Conservation (phyloP, 2,797 vertebrate species). For the Sorex maritimensis region DNA sequence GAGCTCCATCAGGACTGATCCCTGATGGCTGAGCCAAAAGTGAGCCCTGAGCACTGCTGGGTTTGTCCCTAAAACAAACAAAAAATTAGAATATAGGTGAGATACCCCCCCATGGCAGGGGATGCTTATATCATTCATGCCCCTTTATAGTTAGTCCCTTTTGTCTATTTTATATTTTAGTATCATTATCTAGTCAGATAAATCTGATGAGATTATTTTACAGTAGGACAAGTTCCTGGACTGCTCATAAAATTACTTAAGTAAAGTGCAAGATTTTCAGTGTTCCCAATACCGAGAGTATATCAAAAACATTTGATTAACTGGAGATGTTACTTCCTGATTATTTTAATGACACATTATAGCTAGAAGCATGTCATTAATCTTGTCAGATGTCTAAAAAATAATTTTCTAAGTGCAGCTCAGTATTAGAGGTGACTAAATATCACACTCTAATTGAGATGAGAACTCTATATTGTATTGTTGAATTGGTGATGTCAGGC, state of each 20-base stretch:
- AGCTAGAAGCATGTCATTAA: constrained; percentile 77
- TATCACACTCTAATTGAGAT: neutral
- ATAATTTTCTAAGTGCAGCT: constrained; percentile 73
- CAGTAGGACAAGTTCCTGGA: constrained; percentile 36
- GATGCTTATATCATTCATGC: neutral
- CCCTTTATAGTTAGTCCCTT: constrained; percentile 42
- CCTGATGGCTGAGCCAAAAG: too few relatives aligned
- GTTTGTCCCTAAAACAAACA: too few relatives aligned
- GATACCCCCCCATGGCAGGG: too few relatives aligned
- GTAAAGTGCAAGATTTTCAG: constrained; percentile 47
- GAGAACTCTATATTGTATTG: constrained; percentile 43
- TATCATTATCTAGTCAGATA: neutral
- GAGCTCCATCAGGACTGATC: neutral
- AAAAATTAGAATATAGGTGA: too few relatives aligned
- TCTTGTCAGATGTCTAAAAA: constrained; percentile 77
- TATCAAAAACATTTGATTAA: constrained; percentile 77
- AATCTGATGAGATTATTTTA: constrained; percentile 39
- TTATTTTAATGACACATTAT: constrained; percentile 76
- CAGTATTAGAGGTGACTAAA: constrained; percentile 71
- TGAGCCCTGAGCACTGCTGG: too few relatives aligned
- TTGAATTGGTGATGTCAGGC: constrained; percentile 74
- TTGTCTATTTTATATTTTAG: neutral
- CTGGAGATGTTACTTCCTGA: constrained; percentile 75
- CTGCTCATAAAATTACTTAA: constrained; percentile 36
- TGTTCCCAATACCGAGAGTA: neutral